These are phyloP conservation scores for Temnothorax curvispinosus DNA, from an alignment of 1,140 invertebrate genomes.

Conservation along the genomic window DNA sequence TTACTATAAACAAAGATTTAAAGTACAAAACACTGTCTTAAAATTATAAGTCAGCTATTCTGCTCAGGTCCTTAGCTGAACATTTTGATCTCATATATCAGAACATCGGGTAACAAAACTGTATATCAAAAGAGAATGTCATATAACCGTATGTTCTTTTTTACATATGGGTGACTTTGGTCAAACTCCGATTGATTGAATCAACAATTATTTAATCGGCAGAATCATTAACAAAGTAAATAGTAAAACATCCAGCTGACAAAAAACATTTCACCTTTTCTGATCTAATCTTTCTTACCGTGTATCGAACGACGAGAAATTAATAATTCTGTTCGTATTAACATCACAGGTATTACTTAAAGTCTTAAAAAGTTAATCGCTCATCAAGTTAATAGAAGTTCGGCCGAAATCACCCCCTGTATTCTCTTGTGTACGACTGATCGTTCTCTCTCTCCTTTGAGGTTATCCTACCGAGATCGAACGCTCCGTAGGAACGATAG, in stretches of 20 bases:
- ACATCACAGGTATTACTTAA: neutral
- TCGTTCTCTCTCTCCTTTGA: slow-evolving; percentile 19
- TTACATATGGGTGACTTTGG: neutral
- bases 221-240: neutral
- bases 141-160: neutral
- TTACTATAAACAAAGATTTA: too few species aligned
- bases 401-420: neutral
- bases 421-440: neutral
- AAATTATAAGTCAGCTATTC: too few species aligned
- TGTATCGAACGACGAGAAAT: neutral
- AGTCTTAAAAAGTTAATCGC: neutral
- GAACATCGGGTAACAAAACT: neutral
- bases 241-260: neutral
- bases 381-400: neutral
- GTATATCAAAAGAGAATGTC: neutral
- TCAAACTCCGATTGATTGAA: neutral
- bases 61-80: neutral
- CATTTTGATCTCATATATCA: neutral
- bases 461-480: slow-evolving; percentile 37
- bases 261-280: neutral
- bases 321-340: neutral
- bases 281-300: neutral
- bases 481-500: neutral
- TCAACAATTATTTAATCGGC: neutral
- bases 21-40: too few species aligned